Conservation (phyloP, 2,113 vertebrate species). For the Melanotaenia duboulayi region DNA sequence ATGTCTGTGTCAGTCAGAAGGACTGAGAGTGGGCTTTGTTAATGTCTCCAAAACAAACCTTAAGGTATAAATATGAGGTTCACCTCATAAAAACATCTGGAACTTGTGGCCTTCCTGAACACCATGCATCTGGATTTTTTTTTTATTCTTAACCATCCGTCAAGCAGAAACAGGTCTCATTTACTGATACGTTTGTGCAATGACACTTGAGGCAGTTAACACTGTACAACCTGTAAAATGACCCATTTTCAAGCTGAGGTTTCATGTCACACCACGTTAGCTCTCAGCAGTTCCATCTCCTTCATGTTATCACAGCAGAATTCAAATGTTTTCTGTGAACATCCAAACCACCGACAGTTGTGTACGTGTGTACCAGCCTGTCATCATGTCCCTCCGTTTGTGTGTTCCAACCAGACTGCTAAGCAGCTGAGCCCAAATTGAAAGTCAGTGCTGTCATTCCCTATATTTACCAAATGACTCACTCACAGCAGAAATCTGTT, state of each 20-base stretch:
- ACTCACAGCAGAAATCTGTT: conserved; percentile 67
- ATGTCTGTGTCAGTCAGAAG: conserved; percentile 15
- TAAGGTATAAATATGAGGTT: conserved; percentile 34
- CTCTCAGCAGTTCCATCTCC: conserved; percentile 47
- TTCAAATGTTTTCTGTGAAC: conserved; percentile 49
- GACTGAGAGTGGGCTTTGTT: conserved; percentile 21
- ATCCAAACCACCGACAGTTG: conserved; percentile 63
- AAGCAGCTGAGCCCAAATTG: conserved; percentile 79
- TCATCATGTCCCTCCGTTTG: conserved; percentile 47
- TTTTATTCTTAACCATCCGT: conserved; percentile 67
- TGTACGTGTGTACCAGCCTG: conserved; percentile 41
- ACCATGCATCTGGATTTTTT: conserved; percentile 43
- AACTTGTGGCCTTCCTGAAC: conserved; percentile 24
- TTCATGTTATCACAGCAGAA: conserved; percentile 52
- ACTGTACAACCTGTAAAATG: conserved; percentile 56
- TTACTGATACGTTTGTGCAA: conserved; percentile 57
- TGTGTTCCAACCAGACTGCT: conserved; percentile 68
- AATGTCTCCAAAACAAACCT: conserved; percentile 58
- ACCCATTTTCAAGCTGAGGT: conserved; percentile 62
- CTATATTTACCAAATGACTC: conserved; percentile 76
- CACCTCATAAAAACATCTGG: conserved; percentile 27
- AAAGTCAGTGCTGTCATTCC: conserved; percentile 72
- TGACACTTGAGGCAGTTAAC: conserved; percentile 57
- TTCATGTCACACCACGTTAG: conserved; percentile 60
- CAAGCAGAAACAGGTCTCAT: conserved; percentile 49